phyloP scores from a whole-genome alignment of 37 sponge, comb jelly and placozoan species.

The Amphimedon queenslandica region DNA sequence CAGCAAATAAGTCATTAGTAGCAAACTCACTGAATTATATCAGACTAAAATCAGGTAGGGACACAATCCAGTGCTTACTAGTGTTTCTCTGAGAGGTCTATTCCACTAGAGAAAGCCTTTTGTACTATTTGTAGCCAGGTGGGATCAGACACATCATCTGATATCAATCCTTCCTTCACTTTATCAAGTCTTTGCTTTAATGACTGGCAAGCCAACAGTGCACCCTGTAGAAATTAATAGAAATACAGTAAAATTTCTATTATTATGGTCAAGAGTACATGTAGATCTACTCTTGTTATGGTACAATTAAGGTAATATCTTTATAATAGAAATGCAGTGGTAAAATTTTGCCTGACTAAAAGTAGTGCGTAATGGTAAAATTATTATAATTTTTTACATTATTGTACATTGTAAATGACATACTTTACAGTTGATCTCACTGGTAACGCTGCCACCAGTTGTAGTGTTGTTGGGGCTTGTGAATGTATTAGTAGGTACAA shows the following conservation, averaged over 20 bases:
- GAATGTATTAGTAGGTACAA: conserved; percentile 54
- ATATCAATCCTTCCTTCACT: conserved; percentile 47
- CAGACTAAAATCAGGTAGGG: background rate
- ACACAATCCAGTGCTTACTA: conserved; percentile 11
- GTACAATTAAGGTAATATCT: no score
- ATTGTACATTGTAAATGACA: no score
- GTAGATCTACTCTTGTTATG: no score
- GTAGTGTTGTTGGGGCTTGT: conserved; percentile 53
- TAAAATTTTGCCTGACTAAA: no score
- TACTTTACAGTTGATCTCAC: conserved; percentile 63
- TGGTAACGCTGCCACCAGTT: conserved; percentile 67
- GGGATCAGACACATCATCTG: conserved; percentile 21
- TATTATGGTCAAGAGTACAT: no score
- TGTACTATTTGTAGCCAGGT: conserved; percentile 58
- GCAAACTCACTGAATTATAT: conserved; percentile 27
- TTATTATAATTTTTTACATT: no score
- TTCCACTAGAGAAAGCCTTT: conserved; percentile 31
- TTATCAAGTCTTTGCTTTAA: background rate
- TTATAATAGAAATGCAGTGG: no score
- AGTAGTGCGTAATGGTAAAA: no score
- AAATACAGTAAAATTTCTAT: background rate
- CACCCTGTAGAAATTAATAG: conserved; percentile 23
- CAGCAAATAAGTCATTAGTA: conserved; percentile 7
- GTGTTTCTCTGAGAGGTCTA: conserved; percentile 56
- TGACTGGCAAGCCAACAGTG: conserved; percentile 40